Conservation (phyloP, 2,888 invertebrate genomes). For the Drosophila lacicola region DNA sequence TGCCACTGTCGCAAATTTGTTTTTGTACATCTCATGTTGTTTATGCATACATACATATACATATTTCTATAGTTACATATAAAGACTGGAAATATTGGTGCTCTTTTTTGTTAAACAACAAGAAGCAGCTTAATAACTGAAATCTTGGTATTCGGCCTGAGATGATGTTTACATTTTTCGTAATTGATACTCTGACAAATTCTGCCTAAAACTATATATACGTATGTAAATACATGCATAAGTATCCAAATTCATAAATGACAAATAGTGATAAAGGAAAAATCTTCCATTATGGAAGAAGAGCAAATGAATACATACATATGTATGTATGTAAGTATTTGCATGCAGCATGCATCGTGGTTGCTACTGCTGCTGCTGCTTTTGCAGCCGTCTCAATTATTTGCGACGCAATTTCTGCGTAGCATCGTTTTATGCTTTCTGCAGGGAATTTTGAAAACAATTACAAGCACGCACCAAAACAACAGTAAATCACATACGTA, state of each 20-base stretch:
- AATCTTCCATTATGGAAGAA: too few species aligned
- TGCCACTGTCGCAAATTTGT: constrained; percentile 34
- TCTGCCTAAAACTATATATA: background rate
- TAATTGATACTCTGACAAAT: background rate
- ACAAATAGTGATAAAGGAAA: too few species aligned
- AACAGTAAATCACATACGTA: constrained; percentile 17
- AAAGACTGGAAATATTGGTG: background rate
- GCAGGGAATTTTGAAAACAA: constrained; percentile 25
- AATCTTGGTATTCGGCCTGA: too few species aligned
- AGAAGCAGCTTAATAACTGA: too few species aligned
- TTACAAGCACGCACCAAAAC: constrained; percentile 38
- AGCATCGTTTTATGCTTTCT: constrained; percentile 36
- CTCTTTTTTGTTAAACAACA: too few species aligned
- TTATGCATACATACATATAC: background rate
- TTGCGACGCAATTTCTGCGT: constrained; percentile 74
- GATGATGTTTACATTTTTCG: too few species aligned
- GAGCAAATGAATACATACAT: background rate
- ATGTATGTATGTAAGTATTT: background rate
- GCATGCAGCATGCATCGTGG: constrained; percentile 36
- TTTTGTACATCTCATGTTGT: constrained; percentile 13
- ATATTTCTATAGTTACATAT: constrained; percentile 1
- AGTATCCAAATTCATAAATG: background rate
- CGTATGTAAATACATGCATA: background rate
- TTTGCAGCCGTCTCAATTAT: constrained; percentile 33
- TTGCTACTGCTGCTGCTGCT: constrained; percentile 26